A percentile compares a stretch with the other conserved stretches of the same genome.
phyloP scores from a whole-genome alignment of 2,888 invertebrate species.

The Limenitis arthemis region DNA sequence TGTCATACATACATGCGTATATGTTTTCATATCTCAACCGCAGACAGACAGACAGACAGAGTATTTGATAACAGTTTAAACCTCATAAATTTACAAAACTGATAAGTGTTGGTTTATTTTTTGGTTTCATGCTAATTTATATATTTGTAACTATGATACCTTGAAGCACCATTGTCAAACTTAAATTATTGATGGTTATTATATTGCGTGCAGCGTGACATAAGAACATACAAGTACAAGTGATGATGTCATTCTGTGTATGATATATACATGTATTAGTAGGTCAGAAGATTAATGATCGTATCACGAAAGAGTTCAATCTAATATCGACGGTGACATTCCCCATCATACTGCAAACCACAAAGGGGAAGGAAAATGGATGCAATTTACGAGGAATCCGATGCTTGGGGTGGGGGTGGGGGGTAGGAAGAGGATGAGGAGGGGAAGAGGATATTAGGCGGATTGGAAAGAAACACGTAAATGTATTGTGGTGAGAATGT shows the following conservation, averaged over 20 bases:
- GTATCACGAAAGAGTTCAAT: slow-evolving; percentile 1
- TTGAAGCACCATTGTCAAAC: too few relatives aligned
- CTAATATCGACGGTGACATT: slow-evolving; percentile 6
- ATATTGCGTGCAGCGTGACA: background rate
- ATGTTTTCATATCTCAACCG: too few relatives aligned
- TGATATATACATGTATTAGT: background rate
- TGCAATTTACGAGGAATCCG: slow-evolving; percentile 28
- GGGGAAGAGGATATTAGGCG: background rate
- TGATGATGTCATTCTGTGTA: too few relatives aligned
- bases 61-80: too few relatives aligned
- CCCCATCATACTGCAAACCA: slow-evolving; percentile 16
- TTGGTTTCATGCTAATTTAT: too few relatives aligned
- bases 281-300: background rate
- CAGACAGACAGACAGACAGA: too few relatives aligned
- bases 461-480: slow-evolving; percentile 2
- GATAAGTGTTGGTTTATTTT: too few relatives aligned
- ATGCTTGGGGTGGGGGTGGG: background rate
- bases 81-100: too few relatives aligned
- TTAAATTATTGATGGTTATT: too few relatives aligned
- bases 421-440: background rate
- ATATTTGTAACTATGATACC: too few relatives aligned
- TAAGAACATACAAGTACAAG: background rate
- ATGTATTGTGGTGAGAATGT: background rate
- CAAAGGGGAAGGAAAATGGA: slow-evolving; percentile 29
- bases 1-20: too few relatives aligned